Conservation (phyloP, 2,113 vertebrate species). For the Bostrychus sinensis region DNA sequence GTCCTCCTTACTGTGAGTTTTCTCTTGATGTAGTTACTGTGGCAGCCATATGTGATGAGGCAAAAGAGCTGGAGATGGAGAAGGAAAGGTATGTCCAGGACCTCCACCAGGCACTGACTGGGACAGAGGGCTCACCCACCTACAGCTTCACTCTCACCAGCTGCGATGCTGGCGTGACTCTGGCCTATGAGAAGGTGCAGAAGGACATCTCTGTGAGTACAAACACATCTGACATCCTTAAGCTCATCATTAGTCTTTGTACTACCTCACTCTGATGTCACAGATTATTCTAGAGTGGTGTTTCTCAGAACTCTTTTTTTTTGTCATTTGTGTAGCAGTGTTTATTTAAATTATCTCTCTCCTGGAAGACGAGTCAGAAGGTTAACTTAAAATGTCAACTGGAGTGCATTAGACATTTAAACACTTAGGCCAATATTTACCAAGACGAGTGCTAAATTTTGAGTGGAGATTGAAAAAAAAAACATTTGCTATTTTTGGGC, state of each 20-base stretch:
- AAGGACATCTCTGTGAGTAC: conserved; percentile 90
- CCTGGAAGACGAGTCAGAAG: no score
- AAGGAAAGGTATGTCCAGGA: conserved; percentile 85
- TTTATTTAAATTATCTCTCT: conserved; percentile 14
- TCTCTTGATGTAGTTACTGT: conserved; percentile 78
- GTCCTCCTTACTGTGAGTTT: background rate
- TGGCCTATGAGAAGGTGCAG: conserved; percentile 89
- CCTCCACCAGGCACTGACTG: conserved; percentile 83
- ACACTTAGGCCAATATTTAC: no score
- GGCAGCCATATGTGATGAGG: conserved; percentile 83
- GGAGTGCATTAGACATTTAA: conserved; percentile 1
- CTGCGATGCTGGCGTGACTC: conserved; percentile 55
- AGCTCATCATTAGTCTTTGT: background rate
- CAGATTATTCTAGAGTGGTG: background rate
- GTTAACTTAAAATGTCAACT: no score
- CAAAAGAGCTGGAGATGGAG: conserved; percentile 90
- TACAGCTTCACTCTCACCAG: conserved; percentile 84
- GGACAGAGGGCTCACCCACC: conserved; percentile 37
- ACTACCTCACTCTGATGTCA: background rate
- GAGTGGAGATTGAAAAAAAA: no score
- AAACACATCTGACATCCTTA: background rate
- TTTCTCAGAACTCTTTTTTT: background rate
- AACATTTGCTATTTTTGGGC: no score
- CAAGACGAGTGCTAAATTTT: no score
- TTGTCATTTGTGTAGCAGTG: background rate